Evolutionary conservation across 92 coral and sea anemone genomes (phyloP), one percentile per base, ranked within the genome.

Genomic region (Phenganax stokvisi): DNA sequence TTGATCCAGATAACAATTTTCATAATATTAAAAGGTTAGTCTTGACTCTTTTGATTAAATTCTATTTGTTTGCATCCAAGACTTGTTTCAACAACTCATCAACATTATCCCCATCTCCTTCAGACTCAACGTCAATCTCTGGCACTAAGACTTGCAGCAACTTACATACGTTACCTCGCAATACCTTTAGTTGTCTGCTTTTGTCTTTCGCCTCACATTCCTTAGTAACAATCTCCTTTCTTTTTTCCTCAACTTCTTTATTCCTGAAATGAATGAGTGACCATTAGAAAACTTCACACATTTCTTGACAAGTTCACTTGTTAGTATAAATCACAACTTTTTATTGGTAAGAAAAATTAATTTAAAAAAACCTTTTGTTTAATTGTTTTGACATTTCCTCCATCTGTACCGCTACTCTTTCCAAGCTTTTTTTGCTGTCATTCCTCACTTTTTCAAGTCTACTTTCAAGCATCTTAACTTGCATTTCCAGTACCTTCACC

Each of bases 71-170:
- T n/a, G 90, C 90, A 55, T 91, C 98, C 58, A 96, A 86, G 27
- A 96, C 97, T 58, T 96, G 97, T 51, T 86, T 85, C 20, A 96
- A 70, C 55, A 92, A 88, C 44, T 92, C 90, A 74, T 96, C 99
- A 6, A 96, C 89, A 3, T 92, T 90, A 6, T 81, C 56, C 10
- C 77, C 85, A 54, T 90, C 97, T n/a, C 88, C 92, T 7, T 79
- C 83, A 7, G 72, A 47, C 10, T 63, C 61, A 37, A 92, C 89
- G 17, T 96, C 99, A 70, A 96, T 74, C 85, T 96, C 99, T 0
- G 97, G 96, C 7, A 92, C 97, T 0, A 96, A 84, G 8, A 92
- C 92, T 52, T 90, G 89, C 55, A 96, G 80, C 58, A 96, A 86
- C 74, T 88, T 92, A 75, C 92, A 92, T 0, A 92, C 99, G 83